Evolutionary conservation across 2,797 vertebrate genomes (phyloP), one percentile per base, ranked within the genome.

Genomic region (Odontamblyopus rebecca): DNA sequence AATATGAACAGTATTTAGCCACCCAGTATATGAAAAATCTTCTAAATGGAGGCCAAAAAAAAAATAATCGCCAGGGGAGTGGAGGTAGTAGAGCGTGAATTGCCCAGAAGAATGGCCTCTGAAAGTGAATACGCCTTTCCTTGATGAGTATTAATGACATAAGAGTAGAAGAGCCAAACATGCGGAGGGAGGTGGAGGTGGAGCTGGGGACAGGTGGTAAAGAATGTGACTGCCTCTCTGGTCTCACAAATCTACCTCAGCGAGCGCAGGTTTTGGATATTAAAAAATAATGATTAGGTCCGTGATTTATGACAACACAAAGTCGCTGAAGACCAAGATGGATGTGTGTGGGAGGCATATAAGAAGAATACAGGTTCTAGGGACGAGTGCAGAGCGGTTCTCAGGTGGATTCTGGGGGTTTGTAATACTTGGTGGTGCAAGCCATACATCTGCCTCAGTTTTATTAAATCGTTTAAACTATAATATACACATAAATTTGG

Each of bases 271-370:
- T 85, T 85, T 79, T 66, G 67, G 76, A 86, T 89, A 89, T 93
- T 87, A 93, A 92, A 92, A 89, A 92, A 90, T 81, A 93, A 92
- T 91, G 88, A 88, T 80, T 82, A 87, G 84, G 86, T 84, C 76
- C 0, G 85, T 93, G 91, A 93, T 93, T 93, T 93, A 93, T 77
- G 86, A 88, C 87, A 86, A 89, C 82, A 86, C 67, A 82, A 76
- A 84, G 79, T 86, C 79, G 83, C 79, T 76, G 85, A 85, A 88
- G 86, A 70, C 82, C 79, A 82, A 90, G 90, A 93, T 90, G 81
- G 85, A 91, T 91, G 85, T 79, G 70, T 59, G 35, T 2, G 27
- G 71, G 60, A 81, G 60, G 30, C 41, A 68, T 69, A 26, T 57
- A 69, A 71, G 84, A 76, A 86, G 87, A 89, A 89, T 84, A 72